Conservation (phyloP, 2,113 vertebrate genomes). For the Chrysemys picta region DNA sequence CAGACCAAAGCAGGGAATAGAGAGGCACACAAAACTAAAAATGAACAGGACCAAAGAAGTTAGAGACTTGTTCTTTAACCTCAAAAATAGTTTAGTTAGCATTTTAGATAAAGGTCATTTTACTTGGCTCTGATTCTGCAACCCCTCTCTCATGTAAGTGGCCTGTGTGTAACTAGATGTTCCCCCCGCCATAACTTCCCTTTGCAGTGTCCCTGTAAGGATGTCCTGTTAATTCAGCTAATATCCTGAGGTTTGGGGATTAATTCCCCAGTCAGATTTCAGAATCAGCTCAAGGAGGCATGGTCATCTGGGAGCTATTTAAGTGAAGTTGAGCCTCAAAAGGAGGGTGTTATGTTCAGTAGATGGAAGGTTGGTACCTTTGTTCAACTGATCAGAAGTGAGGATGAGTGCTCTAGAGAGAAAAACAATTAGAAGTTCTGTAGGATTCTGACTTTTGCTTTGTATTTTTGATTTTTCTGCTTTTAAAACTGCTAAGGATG, state of each 20-base stretch:
- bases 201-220: background rate
- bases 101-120: background rate
- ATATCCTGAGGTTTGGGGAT: background rate
- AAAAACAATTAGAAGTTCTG: background rate
- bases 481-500: background rate
- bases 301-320: background rate
- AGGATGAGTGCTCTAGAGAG: background rate
- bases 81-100: background rate
- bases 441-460: background rate
- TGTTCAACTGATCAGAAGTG: background rate
- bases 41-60: background rate
- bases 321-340: background rate
- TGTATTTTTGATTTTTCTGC: background rate
- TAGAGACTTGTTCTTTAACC: background rate
- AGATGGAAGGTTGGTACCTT: background rate
- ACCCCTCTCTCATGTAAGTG: background rate
- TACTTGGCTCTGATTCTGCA: background rate
- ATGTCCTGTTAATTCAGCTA: background rate
- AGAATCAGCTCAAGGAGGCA: background rate
- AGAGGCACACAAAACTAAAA: background rate
- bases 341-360: background rate
- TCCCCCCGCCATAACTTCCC: too few species aligned
- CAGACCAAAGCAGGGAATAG: background rate
- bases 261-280: background rate
- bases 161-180: background rate